These are phyloP conservation scores for Arrhopalites spinosus DNA, from an alignment of 2,888 invertebrate genomes.

Conservation along the genomic window DNA sequence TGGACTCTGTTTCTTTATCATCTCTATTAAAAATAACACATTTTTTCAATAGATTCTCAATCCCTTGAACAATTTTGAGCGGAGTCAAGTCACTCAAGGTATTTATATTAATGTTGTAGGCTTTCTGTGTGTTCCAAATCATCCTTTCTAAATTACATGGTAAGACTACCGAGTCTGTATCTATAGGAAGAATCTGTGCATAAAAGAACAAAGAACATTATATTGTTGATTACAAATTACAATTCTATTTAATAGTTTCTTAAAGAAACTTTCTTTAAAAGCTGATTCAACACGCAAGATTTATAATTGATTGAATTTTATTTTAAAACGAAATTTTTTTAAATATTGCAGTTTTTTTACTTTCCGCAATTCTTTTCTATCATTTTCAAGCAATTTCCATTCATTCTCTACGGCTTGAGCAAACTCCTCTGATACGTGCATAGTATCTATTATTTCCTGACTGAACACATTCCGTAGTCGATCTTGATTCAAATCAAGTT, in stretches of 20 bases:
- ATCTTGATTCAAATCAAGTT: slow-evolving; percentile 92
- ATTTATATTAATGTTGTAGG: slow-evolving; percentile 74
- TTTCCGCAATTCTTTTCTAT: slow-evolving; percentile 78
- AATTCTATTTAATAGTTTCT: no score
- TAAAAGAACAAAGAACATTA: not conserved
- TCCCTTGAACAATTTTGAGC: not conserved
- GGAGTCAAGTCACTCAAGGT: not conserved
- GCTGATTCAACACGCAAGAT: no score
- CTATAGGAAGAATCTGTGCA: slow-evolving; percentile 59
- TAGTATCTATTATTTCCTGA: slow-evolving; percentile 60
- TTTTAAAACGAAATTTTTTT: no score
- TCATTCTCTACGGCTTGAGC: slow-evolving; percentile 75
- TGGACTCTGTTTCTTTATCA: not conserved
- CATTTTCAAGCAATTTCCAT: slow-evolving; percentile 90
- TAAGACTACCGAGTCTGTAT: slow-evolving; percentile 93
- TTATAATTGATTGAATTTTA: not conserved
- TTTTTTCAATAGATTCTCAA: not conserved
- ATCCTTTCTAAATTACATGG: slow-evolving; percentile 97
- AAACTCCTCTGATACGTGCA: slow-evolving; percentile 64
- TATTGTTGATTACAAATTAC: no score
- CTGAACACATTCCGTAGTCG: slow-evolving; percentile 59
- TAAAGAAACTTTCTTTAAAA: no score
- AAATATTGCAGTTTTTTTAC: no score
- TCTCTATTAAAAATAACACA: not conserved
- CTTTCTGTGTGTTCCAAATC: slow-evolving; percentile 99